Conservation (phyloP, 2,797 vertebrate genomes). For the Threskiornis aethiopicus region DNA sequence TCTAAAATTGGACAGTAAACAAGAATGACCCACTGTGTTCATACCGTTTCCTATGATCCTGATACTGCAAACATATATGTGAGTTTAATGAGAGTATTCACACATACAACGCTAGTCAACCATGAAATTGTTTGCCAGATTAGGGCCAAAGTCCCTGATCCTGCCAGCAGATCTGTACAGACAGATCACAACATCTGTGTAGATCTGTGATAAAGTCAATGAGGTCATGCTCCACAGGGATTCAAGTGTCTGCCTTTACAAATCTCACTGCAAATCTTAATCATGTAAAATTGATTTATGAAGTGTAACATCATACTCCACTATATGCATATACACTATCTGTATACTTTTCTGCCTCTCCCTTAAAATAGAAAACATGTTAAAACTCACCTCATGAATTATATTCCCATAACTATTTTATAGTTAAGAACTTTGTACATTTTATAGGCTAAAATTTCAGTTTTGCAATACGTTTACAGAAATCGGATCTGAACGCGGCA, state of each 20-base stretch:
- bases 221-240: background rate
- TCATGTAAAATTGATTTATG: background rate
- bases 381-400: background rate
- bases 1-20: background rate
- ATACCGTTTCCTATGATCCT: background rate
- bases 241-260: background rate
- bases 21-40: background rate
- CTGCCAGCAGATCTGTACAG: background rate
- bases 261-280: background rate
- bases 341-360: background rate
- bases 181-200: background rate
- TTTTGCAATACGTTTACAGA: background rate
- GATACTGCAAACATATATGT: background rate
- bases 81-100: background rate
- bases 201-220: background rate
- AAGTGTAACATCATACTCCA: background rate
- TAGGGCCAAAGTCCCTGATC: background rate
- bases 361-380: background rate
- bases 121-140: background rate
- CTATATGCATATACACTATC: background rate
- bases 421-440: background rate
- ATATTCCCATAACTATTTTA: background rate
- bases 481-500: background rate
- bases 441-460: background rate
- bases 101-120: background rate